Conservation (phyloP, 2,113 vertebrate species). For the Xerus inauris region DNA sequence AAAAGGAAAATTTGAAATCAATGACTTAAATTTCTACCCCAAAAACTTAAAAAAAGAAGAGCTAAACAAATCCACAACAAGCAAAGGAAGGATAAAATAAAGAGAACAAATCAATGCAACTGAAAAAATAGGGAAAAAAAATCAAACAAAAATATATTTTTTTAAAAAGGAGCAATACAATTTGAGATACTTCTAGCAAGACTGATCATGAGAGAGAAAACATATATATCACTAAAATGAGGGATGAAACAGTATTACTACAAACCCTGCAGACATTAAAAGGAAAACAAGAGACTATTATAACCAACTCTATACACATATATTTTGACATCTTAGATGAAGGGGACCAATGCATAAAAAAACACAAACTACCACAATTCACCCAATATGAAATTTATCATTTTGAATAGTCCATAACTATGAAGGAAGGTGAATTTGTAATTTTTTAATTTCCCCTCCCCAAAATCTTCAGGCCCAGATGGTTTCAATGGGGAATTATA, state of each 20-base stretch:
- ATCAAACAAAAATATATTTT: neutral
- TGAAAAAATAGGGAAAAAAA: neutral
- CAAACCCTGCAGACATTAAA: neutral
- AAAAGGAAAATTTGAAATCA: neutral
- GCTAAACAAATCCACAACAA: neutral
- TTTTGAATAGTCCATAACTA: neutral
- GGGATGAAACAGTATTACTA: neutral
- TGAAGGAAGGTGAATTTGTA: neutral
- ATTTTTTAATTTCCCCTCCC: neutral
- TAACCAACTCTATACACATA: neutral
- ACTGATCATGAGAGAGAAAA: neutral
- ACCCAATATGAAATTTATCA: neutral
- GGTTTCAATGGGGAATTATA: neutral
- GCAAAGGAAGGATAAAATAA: neutral
- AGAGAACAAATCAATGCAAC: neutral
- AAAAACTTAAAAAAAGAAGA: neutral
- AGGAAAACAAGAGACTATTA: neutral
- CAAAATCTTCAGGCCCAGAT: neutral
- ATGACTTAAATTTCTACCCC: neutral
- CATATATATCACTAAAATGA: neutral
- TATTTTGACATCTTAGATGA: neutral
- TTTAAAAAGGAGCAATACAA: neutral
- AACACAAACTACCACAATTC: neutral
- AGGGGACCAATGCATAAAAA: neutral
- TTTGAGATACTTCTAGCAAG: neutral